A percentile compares a stretch with the other conserved stretches of the same genome.
These are phyloP conservation scores for Anoura caudifer DNA, from an alignment of 2,113 vertebrate species.

Conservation along the genomic window DNA sequence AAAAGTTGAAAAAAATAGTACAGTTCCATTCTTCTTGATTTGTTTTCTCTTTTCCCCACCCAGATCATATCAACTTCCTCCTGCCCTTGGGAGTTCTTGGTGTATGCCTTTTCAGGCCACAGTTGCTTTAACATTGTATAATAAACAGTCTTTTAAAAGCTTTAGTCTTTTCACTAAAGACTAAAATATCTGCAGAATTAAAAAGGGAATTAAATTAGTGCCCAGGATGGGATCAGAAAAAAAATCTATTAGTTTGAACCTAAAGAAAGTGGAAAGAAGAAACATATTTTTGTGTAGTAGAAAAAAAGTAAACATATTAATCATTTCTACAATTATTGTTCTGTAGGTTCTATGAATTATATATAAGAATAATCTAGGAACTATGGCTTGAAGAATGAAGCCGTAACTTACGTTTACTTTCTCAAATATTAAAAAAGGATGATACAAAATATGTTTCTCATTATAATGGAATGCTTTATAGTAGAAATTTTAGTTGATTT, in stretches of 20 bases:
- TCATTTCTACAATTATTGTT: background rate
- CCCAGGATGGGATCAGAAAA: background rate
- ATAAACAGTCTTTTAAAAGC: background rate
- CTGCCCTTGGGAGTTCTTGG: background rate
- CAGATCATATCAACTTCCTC: background rate
- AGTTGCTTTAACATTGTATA: background rate
- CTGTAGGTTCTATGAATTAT: background rate
- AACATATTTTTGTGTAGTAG: background rate
- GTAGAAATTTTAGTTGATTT: slow-evolving; percentile 15
- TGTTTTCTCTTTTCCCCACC: background rate
- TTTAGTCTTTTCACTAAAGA: background rate
- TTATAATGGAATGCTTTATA: background rate
- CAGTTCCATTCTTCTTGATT: background rate
- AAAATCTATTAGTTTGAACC: background rate
- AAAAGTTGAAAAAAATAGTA: background rate
- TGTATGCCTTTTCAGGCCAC: background rate
- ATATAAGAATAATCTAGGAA: background rate
- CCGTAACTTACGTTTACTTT: background rate
- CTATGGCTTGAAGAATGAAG: background rate
- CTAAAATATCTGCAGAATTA: background rate
- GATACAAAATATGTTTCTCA: background rate
- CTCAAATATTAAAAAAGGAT: background rate
- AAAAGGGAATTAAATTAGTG: background rate
- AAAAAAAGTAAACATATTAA: background rate
- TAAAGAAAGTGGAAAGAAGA: background rate